Conservation (phyloP, 1,140 invertebrate species). For the Luehdorfia chinensis region DNA sequence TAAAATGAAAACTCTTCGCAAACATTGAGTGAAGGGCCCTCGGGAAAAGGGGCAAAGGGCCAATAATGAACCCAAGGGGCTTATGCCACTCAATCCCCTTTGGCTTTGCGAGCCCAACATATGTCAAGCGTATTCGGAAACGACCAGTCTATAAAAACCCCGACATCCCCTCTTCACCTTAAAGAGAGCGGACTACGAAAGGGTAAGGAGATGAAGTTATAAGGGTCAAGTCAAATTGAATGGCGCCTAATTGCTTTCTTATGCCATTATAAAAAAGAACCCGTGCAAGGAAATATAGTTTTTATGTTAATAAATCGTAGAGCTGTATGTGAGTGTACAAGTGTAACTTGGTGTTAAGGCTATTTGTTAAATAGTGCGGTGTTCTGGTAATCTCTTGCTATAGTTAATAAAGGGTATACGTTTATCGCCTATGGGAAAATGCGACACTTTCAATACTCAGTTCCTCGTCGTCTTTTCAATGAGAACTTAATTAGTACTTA, state of each 20-base stretch:
- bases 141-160: conserved; percentile 32
- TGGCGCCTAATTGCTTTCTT: conserved; percentile 62
- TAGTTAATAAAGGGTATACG: conserved; percentile 53
- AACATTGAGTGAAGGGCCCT: conserved; percentile 51
- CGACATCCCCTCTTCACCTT: conserved; percentile 17
- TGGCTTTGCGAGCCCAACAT: conserved; percentile 54
- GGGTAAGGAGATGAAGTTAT: conserved; percentile 20
- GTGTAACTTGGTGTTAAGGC: conserved; percentile 11
- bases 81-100: conserved; percentile 62
- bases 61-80: conserved; percentile 67
- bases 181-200: conserved; percentile 17
- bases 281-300: conserved; percentile 34
- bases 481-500: too few relatives aligned
- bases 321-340: background rate
- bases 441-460: conserved; percentile 7
- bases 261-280: conserved; percentile 39
- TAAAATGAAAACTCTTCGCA: conserved; percentile 57
- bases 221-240: conserved; percentile 36
- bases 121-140: conserved; percentile 48
- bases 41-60: conserved; percentile 44
- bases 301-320: conserved; percentile 26
- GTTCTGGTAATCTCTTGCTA: conserved; percentile 48
- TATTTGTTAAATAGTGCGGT: conserved; percentile 44
- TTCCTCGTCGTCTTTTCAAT: too few relatives aligned
- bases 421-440: conserved; percentile 4